phyloP scores from a whole-genome alignment of 2,113 vertebrate species.

The Zosterops pallidus region DNA sequence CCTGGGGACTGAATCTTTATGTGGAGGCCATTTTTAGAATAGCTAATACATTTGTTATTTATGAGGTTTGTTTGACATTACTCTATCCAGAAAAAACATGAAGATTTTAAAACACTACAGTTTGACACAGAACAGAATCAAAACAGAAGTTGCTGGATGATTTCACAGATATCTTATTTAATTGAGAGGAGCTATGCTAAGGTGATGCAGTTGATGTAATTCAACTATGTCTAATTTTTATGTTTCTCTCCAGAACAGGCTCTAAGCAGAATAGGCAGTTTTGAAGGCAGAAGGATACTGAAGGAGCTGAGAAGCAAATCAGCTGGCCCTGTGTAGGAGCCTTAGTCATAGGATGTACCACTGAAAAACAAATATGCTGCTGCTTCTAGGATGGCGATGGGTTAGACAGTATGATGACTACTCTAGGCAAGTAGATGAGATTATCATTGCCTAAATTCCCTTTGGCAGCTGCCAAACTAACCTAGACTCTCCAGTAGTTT shows the following conservation, averaged over 20 bases:
- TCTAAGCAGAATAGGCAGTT: neutral
- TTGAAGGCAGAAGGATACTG: neutral
- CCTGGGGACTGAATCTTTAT: neutral
- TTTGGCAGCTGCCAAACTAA: neutral
- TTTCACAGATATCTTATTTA: neutral
- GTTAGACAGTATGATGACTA: neutral
- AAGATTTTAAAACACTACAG: neutral
- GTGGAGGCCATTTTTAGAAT: neutral
- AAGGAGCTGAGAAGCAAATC: neutral
- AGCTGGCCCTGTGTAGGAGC: neutral
- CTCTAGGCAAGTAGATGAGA: neutral
- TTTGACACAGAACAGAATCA: neutral
- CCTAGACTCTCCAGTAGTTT: neutral
- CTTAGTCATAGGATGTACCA: neutral
- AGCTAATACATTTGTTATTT: neutral
- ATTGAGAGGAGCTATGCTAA: neutral
- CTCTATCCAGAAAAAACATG: neutral
- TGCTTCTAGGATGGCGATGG: neutral
- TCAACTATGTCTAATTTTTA: neutral
- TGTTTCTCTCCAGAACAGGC: neutral
- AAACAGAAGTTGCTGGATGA: neutral
- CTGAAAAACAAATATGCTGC: neutral
- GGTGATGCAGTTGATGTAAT: neutral
- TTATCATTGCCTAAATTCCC: neutral
- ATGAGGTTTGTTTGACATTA: neutral